phyloP scores from a whole-genome alignment of 30 jellyfish, hydroid and myxozoan genomes.

The Rhopilema esculentum region DNA sequence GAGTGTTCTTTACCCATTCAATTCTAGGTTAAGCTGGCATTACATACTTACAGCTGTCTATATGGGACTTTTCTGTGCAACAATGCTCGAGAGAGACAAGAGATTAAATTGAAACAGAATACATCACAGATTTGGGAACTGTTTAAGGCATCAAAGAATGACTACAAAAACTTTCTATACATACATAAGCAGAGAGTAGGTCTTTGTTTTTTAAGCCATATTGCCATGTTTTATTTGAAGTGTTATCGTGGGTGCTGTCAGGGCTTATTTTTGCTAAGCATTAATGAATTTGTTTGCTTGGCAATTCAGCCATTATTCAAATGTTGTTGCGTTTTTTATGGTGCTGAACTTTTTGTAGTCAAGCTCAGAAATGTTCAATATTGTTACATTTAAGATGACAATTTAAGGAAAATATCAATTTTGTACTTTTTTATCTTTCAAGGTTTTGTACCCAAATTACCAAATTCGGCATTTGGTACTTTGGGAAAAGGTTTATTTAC shows the following conservation, averaged over 20 bases:
- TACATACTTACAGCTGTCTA: slow-evolving; percentile 90
- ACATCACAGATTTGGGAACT: slow-evolving; percentile 86
- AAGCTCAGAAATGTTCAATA: background rate
- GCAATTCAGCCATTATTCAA: too few relatives aligned
- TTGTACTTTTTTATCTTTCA: background rate
- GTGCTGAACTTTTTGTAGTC: too few relatives aligned
- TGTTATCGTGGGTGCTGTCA: background rate
- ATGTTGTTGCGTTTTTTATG: too few relatives aligned
- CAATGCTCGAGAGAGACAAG: slow-evolving; percentile 76
- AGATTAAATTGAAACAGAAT: slow-evolving; percentile 51
- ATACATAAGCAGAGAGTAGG: slow-evolving; percentile 57
- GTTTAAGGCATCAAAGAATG: slow-evolving; percentile 63
- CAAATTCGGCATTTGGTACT: slow-evolving; percentile 74
- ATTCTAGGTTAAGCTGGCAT: slow-evolving; percentile 84
- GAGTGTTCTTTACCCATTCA: too few relatives aligned
- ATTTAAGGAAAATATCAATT: too few relatives aligned
- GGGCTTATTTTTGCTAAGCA: background rate
- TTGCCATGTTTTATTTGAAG: background rate
- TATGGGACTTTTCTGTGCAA: slow-evolving; percentile 93
- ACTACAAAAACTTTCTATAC: slow-evolving; percentile 72
- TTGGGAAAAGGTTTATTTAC: slow-evolving; percentile 83
- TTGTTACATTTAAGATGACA: too few relatives aligned
- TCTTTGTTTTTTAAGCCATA: background rate
- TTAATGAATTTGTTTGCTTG: background rate
- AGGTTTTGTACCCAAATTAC: slow-evolving; percentile 86